These are phyloP conservation scores for Leptodactylus fallax DNA, from an alignment of 2,797 vertebrate genomes.

Conservation along the genomic window DNA sequence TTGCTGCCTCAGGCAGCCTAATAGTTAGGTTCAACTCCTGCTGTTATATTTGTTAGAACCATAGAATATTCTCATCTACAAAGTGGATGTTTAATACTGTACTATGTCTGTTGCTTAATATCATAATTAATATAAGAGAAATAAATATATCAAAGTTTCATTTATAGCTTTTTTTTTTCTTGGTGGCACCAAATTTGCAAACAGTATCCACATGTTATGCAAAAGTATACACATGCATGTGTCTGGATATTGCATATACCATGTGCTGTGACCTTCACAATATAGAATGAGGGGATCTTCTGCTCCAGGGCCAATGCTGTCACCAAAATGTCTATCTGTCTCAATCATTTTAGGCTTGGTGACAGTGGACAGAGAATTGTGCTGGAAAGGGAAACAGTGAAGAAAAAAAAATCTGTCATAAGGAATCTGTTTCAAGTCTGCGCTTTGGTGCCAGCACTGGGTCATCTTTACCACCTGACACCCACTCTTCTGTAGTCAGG, in stretches of 20 bases:
- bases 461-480: slow-evolving; percentile 54
- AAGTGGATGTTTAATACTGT: background rate
- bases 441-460: slow-evolving; percentile 45
- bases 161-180: background rate
- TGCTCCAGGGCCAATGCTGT: slow-evolving; percentile 70
- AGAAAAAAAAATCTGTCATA: slow-evolving; percentile 76
- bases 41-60: background rate
- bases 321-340: slow-evolving; percentile 74
- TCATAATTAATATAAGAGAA: background rate
- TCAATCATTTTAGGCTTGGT: slow-evolving; percentile 77
- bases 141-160: background rate
- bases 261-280: slow-evolving; percentile 75
- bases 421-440: slow-evolving; percentile 74
- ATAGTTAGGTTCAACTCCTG: background rate
- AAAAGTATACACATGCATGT: slow-evolving; percentile 13
- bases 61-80: background rate
- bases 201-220: slow-evolving; percentile 30
- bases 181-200: background rate
- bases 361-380: slow-evolving; percentile 75
- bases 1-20: background rate
- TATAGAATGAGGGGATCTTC: slow-evolving; percentile 74
- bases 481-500: slow-evolving; percentile 37
- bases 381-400: slow-evolving; percentile 73
- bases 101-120: background rate
- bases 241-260: slow-evolving; percentile 68